Evolutionary conservation across 2,797 vertebrate species (phyloP).

Genomic region (Thamnophis elegans): DNA sequence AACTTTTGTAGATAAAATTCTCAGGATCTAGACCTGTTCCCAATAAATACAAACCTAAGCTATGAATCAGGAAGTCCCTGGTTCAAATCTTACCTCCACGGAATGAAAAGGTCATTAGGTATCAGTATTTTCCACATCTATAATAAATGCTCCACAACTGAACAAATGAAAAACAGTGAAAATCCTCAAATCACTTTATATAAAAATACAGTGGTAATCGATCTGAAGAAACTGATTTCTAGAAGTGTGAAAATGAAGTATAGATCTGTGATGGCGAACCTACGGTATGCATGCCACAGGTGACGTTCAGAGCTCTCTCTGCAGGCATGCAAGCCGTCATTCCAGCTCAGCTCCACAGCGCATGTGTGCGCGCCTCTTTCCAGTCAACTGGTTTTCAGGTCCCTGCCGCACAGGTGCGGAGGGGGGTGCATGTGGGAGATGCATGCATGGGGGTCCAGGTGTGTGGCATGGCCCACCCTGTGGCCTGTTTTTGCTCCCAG

Average conservation of each 20-base stretch:
- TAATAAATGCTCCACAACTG: not conserved
- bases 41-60: not conserved
- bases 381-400: too few species aligned
- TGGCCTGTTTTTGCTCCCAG: too few species aligned
- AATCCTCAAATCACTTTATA: not conserved
- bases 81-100: not conserved
- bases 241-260: not conserved
- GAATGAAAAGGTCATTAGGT: not conserved
- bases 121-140: not conserved
- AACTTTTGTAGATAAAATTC: not conserved
- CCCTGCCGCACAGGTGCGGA: too few species aligned
- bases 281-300: too few species aligned
- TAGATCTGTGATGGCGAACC: not conserved
- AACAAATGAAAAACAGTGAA: not conserved
- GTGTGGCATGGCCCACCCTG: too few species aligned
- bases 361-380: too few species aligned
- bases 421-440: too few species aligned
- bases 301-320: too few species aligned
- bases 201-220: not conserved
- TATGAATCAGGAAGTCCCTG: not conserved
- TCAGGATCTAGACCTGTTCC: not conserved
- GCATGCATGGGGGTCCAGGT: too few species aligned
- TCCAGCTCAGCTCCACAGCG: too few species aligned
- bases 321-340: too few species aligned
- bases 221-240: not conserved